Evolutionary conservation across 2,888 invertebrate species (phyloP).

Genomic region (Parthenolecanium corni): DNA sequence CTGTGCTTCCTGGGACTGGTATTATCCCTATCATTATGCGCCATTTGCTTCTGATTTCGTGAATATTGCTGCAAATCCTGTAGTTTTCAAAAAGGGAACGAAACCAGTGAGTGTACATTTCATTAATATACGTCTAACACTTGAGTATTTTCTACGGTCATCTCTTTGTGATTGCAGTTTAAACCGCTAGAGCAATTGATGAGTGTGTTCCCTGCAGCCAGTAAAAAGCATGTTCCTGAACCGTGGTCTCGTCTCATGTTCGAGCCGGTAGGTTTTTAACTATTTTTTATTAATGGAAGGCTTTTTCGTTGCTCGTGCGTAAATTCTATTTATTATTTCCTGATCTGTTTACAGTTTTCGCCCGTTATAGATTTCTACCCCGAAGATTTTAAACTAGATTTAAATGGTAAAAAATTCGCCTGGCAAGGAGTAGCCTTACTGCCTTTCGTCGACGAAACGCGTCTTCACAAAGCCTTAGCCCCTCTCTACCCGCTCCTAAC

Average conservation of each 20-base stretch:
- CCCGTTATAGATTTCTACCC: conserved; percentile 98
- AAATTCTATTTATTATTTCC: background rate
- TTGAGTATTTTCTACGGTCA: background rate
- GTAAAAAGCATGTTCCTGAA: conserved; percentile 80
- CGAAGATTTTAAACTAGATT: conserved; percentile 88
- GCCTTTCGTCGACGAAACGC: conserved; percentile 91
- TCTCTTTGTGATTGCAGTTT: conserved; percentile 50
- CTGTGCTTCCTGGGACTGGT: conserved; percentile 99
- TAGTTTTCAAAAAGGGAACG: conserved; percentile 77
- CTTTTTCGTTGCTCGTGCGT: background rate
- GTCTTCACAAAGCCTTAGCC: conserved; percentile 71
- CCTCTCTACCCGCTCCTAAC: conserved; percentile 70
- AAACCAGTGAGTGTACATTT: conserved; percentile 56
- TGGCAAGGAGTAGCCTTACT: conserved; percentile 98
- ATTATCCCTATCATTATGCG: conserved; percentile 98
- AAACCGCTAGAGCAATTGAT: conserved; percentile 95
- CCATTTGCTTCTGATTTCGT: conserved; percentile 99
- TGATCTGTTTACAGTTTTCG: conserved; percentile 53
- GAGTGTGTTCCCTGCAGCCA: conserved; percentile 98
- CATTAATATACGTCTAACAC: background rate
- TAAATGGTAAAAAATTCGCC: conserved; percentile 98
- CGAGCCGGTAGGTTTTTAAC: conserved; percentile 54
- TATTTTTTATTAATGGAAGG: background rate
- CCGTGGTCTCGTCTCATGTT: conserved; percentile 92
- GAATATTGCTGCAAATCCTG: conserved; percentile 72